Conservation (phyloP, 2,888 invertebrate genomes). For the Hecatera dysodea region DNA sequence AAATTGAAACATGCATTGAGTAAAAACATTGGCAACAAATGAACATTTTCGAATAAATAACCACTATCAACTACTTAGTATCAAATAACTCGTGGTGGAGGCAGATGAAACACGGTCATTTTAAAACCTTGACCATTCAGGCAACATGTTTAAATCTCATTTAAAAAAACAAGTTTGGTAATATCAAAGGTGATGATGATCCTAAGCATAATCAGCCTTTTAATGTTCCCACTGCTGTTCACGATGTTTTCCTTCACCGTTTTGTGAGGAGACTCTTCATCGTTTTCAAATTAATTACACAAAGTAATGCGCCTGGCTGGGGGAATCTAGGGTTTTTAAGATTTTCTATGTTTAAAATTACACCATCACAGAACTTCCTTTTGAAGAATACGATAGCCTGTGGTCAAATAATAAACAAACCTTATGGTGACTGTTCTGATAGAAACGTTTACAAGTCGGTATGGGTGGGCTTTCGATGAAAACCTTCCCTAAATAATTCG, state of each 20-base stretch:
- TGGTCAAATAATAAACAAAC: background rate
- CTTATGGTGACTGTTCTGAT: background rate
- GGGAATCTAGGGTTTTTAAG: too few relatives aligned
- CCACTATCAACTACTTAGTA: background rate
- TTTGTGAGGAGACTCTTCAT: too few relatives aligned
- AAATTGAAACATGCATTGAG: slow-evolving; percentile 28
- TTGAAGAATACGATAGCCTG: background rate
- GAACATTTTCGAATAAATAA: background rate
- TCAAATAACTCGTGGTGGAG: background rate
- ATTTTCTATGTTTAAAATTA: background rate
- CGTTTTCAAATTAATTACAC: too few relatives aligned
- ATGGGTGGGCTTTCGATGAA: slow-evolving; percentile 47
- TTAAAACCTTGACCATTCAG: slow-evolving; percentile 22
- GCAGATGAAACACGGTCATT: slow-evolving; percentile 3
- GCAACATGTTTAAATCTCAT: background rate
- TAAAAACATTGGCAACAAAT: slow-evolving; percentile 6
- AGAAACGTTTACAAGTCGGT: slow-evolving; percentile 21
- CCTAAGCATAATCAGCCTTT: too few relatives aligned
- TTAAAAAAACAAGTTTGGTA: slow-evolving; percentile 23
- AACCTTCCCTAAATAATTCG: slow-evolving; percentile 59
- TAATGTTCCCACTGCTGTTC: too few relatives aligned
- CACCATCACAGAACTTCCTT: background rate
- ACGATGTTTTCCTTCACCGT: too few relatives aligned
- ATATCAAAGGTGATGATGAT: slow-evolving; percentile 15
- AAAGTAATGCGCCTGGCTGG: too few relatives aligned